These are phyloP conservation scores for Cavia aperea DNA, from an alignment of 2,113 vertebrate genomes.

Conservation along the genomic window DNA sequence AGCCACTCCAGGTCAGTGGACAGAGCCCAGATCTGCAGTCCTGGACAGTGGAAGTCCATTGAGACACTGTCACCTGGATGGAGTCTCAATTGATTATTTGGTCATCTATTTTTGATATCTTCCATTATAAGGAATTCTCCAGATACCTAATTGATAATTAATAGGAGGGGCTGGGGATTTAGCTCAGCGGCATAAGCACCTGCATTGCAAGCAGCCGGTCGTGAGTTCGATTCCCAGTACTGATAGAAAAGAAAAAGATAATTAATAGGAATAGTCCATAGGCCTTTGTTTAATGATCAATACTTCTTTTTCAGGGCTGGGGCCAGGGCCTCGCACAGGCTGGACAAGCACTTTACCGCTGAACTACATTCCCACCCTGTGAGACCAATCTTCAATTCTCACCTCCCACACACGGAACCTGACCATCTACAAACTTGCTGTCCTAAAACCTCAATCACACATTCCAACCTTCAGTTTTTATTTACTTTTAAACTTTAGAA, in stretches of 20 bases:
- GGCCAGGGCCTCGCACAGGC: not conserved
- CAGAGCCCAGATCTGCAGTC: not conserved
- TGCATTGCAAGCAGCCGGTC: no score
- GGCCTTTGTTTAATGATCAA: conserved; percentile 36
- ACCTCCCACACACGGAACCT: not conserved
- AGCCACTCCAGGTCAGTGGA: not conserved
- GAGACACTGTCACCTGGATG: not conserved
- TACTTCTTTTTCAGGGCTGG: not conserved
- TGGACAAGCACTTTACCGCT: not conserved
- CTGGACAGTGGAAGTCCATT: not conserved
- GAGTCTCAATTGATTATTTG: not conserved
- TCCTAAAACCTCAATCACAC: not conserved
- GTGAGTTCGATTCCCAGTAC: no score
- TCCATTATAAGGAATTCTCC: not conserved
- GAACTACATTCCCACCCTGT: not conserved
- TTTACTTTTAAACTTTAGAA: not conserved
- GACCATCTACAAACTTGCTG: not conserved
- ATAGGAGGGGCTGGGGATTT: not conserved
- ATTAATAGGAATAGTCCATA: not conserved
- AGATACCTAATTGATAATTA: not conserved
- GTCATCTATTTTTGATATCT: not conserved
- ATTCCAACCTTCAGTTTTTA: not conserved
- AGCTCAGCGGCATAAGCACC: no score
- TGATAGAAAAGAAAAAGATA: not conserved
- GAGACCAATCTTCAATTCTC: not conserved